Evolutionary conservation across 1,140 invertebrate genomes (phyloP).

Genomic region (Carposina sasakii): DNA sequence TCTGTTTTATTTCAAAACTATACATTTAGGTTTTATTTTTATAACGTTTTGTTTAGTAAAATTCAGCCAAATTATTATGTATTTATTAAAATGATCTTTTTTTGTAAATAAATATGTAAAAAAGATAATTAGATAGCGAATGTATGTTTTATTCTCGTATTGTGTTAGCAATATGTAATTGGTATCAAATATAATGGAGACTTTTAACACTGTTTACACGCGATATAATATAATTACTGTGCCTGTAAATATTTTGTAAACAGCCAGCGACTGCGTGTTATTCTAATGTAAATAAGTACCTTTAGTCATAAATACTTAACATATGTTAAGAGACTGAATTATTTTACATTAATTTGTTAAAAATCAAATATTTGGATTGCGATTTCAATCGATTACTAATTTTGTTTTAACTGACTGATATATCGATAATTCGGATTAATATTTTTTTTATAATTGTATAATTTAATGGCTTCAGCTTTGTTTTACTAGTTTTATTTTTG

Average conservation of each 20-base stretch:
- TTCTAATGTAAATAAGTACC: slow-evolving; percentile 51
- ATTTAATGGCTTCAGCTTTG: slow-evolving; percentile 49
- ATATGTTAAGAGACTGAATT: slow-evolving; percentile 68
- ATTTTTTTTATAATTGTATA: slow-evolving; percentile 26
- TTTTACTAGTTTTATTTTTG: slow-evolving; percentile 33
- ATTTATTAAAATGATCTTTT: slow-evolving; percentile 58
- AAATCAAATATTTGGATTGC: slow-evolving; percentile 30
- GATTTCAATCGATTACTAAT: slow-evolving; percentile 24
- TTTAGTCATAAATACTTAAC: slow-evolving; percentile 49
- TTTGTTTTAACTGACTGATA: slow-evolving; percentile 56
- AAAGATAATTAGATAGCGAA: slow-evolving; percentile 65
- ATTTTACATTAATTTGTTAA: slow-evolving; percentile 44
- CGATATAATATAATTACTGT: too few relatives aligned
- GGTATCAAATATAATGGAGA: too few relatives aligned
- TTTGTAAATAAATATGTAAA: slow-evolving; percentile 60
- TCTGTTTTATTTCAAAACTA: slow-evolving; percentile 16
- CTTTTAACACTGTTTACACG: too few relatives aligned
- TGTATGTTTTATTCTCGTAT: slow-evolving; percentile 36
- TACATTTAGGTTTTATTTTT: neutral
- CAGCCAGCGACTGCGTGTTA: too few relatives aligned
- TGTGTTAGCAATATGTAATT: too few relatives aligned
- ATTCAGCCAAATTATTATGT: slow-evolving; percentile 60
- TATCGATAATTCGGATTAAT: slow-evolving; percentile 34
- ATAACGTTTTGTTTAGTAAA: slow-evolving; percentile 20
- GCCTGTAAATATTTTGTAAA: too few relatives aligned